These are phyloP conservation scores for Cyclopterus lumpus DNA, from an alignment of 2,797 vertebrate genomes.

Conservation along the genomic window DNA sequence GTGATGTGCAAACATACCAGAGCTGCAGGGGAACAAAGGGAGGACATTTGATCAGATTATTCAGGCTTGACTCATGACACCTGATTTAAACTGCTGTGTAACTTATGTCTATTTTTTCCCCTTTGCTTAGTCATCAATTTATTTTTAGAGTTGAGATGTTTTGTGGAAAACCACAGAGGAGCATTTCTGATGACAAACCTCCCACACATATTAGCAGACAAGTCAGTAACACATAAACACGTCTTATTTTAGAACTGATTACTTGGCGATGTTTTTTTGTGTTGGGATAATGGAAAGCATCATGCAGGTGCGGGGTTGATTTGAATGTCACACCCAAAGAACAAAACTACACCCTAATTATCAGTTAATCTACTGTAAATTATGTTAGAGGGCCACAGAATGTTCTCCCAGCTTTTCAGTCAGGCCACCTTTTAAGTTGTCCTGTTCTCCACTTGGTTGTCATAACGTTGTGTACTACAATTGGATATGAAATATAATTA, in stretches of 20 bases:
- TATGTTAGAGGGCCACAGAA: not conserved
- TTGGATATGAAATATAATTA: not conserved
- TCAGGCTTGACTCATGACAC: slow-evolving; percentile 21
- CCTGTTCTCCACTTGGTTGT: not conserved
- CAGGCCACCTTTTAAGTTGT: not conserved
- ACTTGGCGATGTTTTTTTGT: not conserved
- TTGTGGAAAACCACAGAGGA: slow-evolving; percentile 40
- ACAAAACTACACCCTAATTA: not conserved
- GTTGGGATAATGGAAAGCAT: not conserved
- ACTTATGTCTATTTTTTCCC: not conserved
- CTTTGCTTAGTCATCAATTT: slow-evolving; percentile 22
- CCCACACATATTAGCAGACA: slow-evolving; percentile 28
- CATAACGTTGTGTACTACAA: not conserved
- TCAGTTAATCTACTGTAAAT: not conserved
- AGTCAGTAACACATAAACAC: slow-evolving; percentile 22
- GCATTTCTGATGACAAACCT: slow-evolving; percentile 21
- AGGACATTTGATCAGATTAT: slow-evolving; percentile 33
- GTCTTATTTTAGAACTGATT: not conserved
- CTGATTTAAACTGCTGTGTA: slow-evolving; percentile 19
- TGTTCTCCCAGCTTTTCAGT: not conserved
- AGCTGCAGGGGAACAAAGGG: slow-evolving; percentile 33
- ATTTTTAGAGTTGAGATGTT: slow-evolving; percentile 33
- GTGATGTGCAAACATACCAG: slow-evolving; percentile 57
- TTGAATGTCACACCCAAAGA: not conserved
- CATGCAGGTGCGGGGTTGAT: not conserved